Evolutionary conservation across 1,140 invertebrate species (phyloP).

Genomic region (Cepaea nemoralis): DNA sequence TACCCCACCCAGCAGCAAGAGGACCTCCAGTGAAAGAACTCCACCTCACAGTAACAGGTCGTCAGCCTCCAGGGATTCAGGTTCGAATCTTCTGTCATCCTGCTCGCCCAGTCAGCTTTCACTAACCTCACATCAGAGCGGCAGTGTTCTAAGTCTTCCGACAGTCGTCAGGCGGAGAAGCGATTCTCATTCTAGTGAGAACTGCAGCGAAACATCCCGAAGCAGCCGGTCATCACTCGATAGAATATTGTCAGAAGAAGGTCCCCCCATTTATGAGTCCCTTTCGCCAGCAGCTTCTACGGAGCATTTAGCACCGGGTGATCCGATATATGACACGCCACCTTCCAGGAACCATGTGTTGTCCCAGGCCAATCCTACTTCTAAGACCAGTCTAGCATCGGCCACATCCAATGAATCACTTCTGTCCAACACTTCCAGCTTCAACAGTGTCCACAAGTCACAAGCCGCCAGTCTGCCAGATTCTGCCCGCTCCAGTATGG

Average conservation of each 20-base stretch:
- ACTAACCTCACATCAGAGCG: slow-evolving; percentile 36
- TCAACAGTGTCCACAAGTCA: slow-evolving; percentile 49
- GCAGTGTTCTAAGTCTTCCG: not conserved
- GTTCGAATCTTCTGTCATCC: not conserved
- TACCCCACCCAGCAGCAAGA: slow-evolving; percentile 53
- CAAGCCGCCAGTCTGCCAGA: slow-evolving; percentile 63
- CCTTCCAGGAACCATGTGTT: slow-evolving; percentile 6
- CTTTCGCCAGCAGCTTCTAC: slow-evolving; percentile 24
- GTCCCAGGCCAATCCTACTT: slow-evolving; percentile 44
- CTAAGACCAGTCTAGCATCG: slow-evolving; percentile 61
- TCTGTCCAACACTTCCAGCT: slow-evolving; percentile 63
- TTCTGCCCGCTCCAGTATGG: slow-evolving; percentile 73
- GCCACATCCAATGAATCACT: slow-evolving; percentile 69
- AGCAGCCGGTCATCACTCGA: slow-evolving; percentile 46
- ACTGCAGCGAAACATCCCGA: slow-evolving; percentile 40
- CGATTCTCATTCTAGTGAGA: slow-evolving; percentile 28
- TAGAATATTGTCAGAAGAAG: slow-evolving; percentile 43
- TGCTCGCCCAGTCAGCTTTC: not conserved
- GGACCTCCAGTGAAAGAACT: slow-evolving; percentile 42
- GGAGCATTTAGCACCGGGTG: slow-evolving; percentile 31
- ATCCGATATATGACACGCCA: slow-evolving; percentile 53
- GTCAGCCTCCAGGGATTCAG: slow-evolving; percentile 29
- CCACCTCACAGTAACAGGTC: slow-evolving; percentile 43
- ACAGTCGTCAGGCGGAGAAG: slow-evolving; percentile 3
- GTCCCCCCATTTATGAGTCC: slow-evolving; percentile 36